phyloP scores from a whole-genome alignment of 2,113 vertebrate genomes.

The Dendropsophus ebraccatus region DNA sequence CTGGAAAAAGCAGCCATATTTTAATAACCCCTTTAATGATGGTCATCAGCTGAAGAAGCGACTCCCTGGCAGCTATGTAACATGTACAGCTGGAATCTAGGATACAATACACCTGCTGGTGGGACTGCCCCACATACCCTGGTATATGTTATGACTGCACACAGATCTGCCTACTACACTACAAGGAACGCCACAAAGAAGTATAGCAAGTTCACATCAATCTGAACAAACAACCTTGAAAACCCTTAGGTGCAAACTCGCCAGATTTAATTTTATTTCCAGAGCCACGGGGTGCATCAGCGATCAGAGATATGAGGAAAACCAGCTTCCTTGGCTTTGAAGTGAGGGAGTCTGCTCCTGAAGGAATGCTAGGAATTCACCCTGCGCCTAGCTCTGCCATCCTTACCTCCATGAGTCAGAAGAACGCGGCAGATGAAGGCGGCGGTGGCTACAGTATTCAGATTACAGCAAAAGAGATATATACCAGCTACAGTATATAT shows the following conservation, averaged over 20 bases:
- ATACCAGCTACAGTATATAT: no score
- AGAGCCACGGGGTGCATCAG: background rate
- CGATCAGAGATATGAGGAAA: background rate
- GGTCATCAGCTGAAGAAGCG: background rate
- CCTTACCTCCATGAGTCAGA: slow-evolving; percentile 3
- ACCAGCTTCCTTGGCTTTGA: slow-evolving; percentile 6
- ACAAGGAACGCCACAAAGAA: background rate
- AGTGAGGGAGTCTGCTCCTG: background rate
- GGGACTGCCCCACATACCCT: background rate
- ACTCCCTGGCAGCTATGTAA: background rate
- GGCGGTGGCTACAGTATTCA: no score
- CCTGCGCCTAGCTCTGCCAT: slow-evolving; percentile 53
- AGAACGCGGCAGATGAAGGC: background rate
- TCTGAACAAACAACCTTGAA: background rate
- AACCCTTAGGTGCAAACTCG: background rate
- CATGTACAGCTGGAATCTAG: background rate
- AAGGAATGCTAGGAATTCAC: slow-evolving; percentile 43
- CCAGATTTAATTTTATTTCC: background rate
- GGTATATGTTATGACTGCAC: background rate
- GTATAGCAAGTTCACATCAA: background rate
- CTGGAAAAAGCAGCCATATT: no score
- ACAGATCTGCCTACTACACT: background rate
- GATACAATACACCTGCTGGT: background rate
- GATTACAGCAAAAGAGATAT: background rate
- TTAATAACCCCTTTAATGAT: no score